phyloP scores from a whole-genome alignment of 1,140 invertebrate species.

The Oppia nitens region DNA sequence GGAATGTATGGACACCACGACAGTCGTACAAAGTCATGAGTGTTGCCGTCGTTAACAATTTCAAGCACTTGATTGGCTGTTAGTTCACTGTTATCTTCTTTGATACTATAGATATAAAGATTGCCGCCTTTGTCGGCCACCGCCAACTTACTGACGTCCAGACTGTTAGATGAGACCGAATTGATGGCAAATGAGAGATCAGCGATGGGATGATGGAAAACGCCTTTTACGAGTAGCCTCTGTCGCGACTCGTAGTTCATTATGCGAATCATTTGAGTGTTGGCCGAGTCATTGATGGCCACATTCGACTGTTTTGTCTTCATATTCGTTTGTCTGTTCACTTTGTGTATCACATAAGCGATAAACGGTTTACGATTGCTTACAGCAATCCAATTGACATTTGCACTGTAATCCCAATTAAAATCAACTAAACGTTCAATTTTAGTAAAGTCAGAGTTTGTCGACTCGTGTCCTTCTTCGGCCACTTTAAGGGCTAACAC shows the following conservation, averaged over 20 bases:
- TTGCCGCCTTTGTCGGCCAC: not conserved
- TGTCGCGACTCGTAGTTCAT: not conserved
- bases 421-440: not conserved
- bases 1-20: not conserved
- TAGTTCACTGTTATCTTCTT: not conserved
- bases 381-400: not conserved
- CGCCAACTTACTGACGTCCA: not conserved
- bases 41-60: not conserved
- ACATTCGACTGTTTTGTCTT: not conserved
- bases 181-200: not conserved
- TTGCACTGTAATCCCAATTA: not conserved
- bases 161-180: not conserved
- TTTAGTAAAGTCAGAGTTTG: not conserved
- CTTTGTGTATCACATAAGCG: not conserved
- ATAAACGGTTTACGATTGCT: not conserved
- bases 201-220: not conserved
- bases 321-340: not conserved
- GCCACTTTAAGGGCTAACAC: not conserved
- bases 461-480: not conserved
- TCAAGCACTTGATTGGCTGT: not conserved
- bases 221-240: not conserved
- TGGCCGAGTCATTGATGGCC: too few relatives aligned
- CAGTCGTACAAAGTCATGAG: not conserved
- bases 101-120: not conserved
- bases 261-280: not conserved